Conservation (phyloP, 37 sponge, comb jelly and placozoan species). For the Aplysina aerophoba region DNA sequence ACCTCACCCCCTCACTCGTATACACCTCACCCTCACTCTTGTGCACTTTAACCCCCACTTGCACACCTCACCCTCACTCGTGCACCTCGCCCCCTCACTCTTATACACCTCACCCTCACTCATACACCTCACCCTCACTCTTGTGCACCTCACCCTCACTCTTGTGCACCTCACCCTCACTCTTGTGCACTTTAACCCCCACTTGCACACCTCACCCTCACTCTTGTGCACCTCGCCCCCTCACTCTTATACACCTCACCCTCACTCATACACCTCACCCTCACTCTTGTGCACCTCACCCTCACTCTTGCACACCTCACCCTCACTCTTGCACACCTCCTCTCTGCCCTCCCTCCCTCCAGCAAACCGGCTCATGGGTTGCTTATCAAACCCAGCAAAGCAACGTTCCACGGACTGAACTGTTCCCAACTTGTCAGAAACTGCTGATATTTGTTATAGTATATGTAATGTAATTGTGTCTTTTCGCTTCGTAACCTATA, state of each 20-base stretch:
- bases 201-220: not conserved
- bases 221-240: too few species aligned
- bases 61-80: not conserved
- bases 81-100: too few species aligned
- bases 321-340: not conserved
- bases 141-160: not conserved
- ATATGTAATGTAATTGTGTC: too few species aligned
- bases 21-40: not conserved
- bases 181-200: not conserved
- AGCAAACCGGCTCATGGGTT: constrained; percentile 80
- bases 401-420: constrained; percentile 88
- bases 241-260: not conserved
- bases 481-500: too few species aligned
- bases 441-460: too few species aligned
- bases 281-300: too few species aligned
- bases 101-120: too few species aligned
- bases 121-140: not conserved
- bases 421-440: constrained; percentile 60
- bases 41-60: too few species aligned
- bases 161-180: too few species aligned
- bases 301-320: not conserved
- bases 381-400: constrained; percentile 84
- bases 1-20: too few species aligned
- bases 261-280: not conserved
- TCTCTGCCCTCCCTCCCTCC: not conserved